A percentile compares a stretch with the other conserved stretches of the same genome.
These are phyloP conservation scores for Enteromius trimaculatus DNA, from an alignment of 2,797 vertebrate species.

Conservation along the genomic window DNA sequence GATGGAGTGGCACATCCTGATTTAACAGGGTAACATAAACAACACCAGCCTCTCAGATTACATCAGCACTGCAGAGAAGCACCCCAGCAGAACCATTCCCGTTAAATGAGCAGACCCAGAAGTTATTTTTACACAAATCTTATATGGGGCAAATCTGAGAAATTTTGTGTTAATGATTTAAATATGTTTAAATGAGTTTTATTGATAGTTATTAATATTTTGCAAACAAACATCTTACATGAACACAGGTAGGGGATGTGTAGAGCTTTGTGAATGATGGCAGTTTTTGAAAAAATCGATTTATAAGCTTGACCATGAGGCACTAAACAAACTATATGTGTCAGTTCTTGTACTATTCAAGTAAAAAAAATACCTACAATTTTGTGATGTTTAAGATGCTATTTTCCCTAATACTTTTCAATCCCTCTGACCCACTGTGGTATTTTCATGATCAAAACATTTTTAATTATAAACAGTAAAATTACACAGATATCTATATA, in stretches of 20 bases:
- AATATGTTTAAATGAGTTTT: background rate
- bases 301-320: background rate
- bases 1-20: background rate
- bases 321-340: background rate
- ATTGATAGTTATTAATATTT: background rate
- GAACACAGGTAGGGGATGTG: background rate
- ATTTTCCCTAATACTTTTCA: background rate
- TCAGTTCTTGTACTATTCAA: background rate
- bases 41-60: background rate
- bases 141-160: background rate
- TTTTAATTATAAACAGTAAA: background rate
- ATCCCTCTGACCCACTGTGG: background rate
- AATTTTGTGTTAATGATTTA: background rate
- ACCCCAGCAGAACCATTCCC: background rate
- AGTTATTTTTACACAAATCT: background rate
- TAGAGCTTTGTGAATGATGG: background rate
- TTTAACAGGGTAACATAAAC: conserved; percentile 36
- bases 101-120: background rate
- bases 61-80: background rate
- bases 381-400: background rate
- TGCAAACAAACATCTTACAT: background rate
- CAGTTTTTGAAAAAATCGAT: background rate
- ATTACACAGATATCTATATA: background rate
- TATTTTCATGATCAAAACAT: background rate
- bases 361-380: background rate